Evolutionary conservation across 1,140 invertebrate genomes (phyloP).

Genomic region (Drosophila pruinosa): DNA sequence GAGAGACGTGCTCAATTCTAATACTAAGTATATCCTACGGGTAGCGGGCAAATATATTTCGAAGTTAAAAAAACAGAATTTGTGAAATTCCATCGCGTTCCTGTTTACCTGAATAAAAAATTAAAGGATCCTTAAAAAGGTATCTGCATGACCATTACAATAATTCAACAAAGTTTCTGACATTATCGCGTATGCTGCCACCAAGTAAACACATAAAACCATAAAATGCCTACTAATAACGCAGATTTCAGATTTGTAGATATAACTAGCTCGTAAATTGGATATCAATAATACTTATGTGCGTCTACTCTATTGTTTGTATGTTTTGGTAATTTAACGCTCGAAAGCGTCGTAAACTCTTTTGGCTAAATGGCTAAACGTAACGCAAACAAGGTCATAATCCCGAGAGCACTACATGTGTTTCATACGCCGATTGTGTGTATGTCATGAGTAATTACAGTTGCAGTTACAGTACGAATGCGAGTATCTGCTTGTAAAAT

Average conservation of each 20-base stretch:
- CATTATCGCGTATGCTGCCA: slow-evolving; percentile 35
- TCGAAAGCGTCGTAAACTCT: slow-evolving; percentile 10
- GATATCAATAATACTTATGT: neutral
- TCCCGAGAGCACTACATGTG: slow-evolving; percentile 22
- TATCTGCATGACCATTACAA: neutral
- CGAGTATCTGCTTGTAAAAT: slow-evolving; percentile 8
- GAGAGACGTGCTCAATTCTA: too few species aligned
- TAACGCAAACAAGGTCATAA: slow-evolving; percentile 42
- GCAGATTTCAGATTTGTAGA: slow-evolving; percentile 47
- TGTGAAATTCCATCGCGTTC: too few species aligned
- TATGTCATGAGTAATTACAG: slow-evolving; percentile 31
- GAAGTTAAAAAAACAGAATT: neutral
- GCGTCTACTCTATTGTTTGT: neutral
- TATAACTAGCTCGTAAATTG: neutral
- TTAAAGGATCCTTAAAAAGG: too few species aligned
- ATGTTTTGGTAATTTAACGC: slow-evolving; percentile 72
- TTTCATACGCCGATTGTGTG: slow-evolving; percentile 35
- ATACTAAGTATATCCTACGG: too few species aligned
- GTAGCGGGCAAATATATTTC: too few species aligned
- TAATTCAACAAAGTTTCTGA: neutral
- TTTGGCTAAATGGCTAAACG: slow-evolving; percentile 10
- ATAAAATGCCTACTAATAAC: slow-evolving; percentile 57
- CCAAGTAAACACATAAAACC: slow-evolving; percentile 54
- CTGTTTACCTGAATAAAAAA: too few species aligned
- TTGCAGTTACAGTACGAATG: slow-evolving; percentile 22